These are phyloP conservation scores for Pantherophis vulpinus DNA, from an alignment of 2,797 vertebrate genomes.

Conservation along the genomic window DNA sequence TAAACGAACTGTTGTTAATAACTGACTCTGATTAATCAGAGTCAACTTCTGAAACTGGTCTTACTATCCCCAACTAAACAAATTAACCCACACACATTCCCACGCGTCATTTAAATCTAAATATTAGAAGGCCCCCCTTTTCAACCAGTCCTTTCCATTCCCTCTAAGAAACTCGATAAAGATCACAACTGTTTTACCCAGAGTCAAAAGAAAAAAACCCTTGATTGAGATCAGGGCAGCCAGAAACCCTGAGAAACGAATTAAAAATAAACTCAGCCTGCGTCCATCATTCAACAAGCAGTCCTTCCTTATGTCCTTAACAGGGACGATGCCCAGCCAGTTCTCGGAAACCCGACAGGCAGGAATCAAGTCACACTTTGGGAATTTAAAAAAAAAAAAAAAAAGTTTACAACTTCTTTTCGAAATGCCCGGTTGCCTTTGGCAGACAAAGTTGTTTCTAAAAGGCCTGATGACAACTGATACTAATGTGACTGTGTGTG, in stretches of 20 bases:
- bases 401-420: neutral
- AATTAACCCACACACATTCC: neutral
- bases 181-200: slow-evolving; percentile 21
- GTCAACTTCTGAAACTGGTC: no score
- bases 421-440: slow-evolving; percentile 4
- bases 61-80: neutral
- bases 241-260: slow-evolving; percentile 16
- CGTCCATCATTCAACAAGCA: slow-evolving; percentile 5
- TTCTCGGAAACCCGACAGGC: neutral
- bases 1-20: no score
- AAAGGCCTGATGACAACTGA: slow-evolving; percentile 37
- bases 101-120: neutral
- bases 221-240: slow-evolving; percentile 7
- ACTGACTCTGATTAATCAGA: neutral
- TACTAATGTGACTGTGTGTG: slow-evolving; percentile 51
- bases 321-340: neutral
- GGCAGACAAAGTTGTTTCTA: slow-evolving; percentile 26
- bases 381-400: neutral
- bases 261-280: slow-evolving; percentile 1
- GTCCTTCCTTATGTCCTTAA: neutral
- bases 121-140: neutral
- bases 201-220: slow-evolving; percentile 30
- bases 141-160: neutral
- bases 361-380: neutral
- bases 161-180: neutral